These are phyloP conservation scores for Poecile atricapillus DNA, from an alignment of 2,113 vertebrate species.

Conservation along the genomic window DNA sequence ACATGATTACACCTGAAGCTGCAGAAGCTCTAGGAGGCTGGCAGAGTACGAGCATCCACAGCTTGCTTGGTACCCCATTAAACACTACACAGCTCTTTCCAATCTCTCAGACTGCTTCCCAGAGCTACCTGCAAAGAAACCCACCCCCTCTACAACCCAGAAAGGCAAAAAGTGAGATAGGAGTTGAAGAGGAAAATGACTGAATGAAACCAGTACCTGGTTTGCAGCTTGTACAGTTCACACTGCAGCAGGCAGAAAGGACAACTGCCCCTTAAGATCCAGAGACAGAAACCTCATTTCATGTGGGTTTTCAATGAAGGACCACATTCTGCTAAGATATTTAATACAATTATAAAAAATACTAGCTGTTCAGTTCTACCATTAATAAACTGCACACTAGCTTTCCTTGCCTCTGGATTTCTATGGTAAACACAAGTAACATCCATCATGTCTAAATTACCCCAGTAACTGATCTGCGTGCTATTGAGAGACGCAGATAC, in stretches of 20 bases:
- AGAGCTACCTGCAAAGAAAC: not conserved
- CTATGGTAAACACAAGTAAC: not conserved
- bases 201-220: not conserved
- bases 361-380: not conserved
- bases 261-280: not conserved
- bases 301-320: not conserved
- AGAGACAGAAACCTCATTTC: not conserved
- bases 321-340: not conserved
- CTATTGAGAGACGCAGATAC: accelerated
- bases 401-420: not conserved
- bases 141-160: not conserved
- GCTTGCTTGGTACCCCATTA: not conserved
- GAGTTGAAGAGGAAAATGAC: not conserved
- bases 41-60: accelerated
- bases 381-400: not conserved
- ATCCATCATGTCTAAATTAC: not conserved
- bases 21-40: not conserved
- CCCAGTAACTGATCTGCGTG: not conserved
- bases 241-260: accelerated
- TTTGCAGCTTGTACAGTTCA: not conserved
- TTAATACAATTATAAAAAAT: not conserved
- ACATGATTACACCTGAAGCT: not conserved
- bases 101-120: not conserved
- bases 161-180: not conserved
- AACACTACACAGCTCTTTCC: not conserved